Conservation (phyloP, 2,113 vertebrate species). For the Oncorhynchus clarkii region DNA sequence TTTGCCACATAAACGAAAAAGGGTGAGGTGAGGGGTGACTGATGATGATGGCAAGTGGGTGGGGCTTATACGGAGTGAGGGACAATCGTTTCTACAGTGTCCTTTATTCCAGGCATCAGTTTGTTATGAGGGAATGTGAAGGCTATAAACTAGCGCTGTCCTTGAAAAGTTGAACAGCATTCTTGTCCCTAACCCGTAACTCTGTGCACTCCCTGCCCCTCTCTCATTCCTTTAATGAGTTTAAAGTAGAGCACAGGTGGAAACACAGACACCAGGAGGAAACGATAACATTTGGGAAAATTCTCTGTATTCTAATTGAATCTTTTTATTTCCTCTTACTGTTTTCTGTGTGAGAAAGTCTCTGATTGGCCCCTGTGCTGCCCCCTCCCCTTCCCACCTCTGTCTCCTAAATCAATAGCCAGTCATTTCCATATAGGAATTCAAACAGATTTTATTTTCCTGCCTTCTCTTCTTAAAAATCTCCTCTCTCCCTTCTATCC, state of each 20-base stretch:
- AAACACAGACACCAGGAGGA: slow-evolving; percentile 46
- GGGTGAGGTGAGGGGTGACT: slow-evolving; percentile 49
- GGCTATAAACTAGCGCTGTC: slow-evolving; percentile 66
- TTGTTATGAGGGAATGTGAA: slow-evolving; percentile 66
- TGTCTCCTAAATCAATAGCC: slow-evolving; percentile 58
- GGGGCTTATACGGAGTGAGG: slow-evolving; percentile 41
- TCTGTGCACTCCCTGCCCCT: not conserved
- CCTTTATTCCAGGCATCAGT: slow-evolving; percentile 64
- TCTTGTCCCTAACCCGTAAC: slow-evolving; percentile 45
- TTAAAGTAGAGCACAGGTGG: slow-evolving; percentile 60
- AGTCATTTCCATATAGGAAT: slow-evolving; percentile 62
- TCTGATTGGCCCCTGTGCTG: slow-evolving; percentile 55
- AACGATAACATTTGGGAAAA: slow-evolving; percentile 59
- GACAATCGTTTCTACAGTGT: slow-evolving; percentile 27
- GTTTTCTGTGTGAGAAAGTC: slow-evolving; percentile 46
- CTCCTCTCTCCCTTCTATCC: slow-evolving; percentile 52
- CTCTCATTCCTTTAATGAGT: not conserved
- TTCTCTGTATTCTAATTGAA: slow-evolving; percentile 51
- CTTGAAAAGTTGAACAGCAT: slow-evolving; percentile 64
- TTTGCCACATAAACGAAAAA: slow-evolving; percentile 56
- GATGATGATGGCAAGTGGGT: slow-evolving; percentile 35
- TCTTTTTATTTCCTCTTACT: slow-evolving; percentile 31
- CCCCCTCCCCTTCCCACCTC: slow-evolving; percentile 28
- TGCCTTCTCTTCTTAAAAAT: slow-evolving; percentile 33
- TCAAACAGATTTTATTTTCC: slow-evolving; percentile 55